A percentile compares a stretch with the other conserved stretches of the same genome.
Evolutionary conservation across 1,140 invertebrate species (phyloP).

Genomic region (Trichogramma pretiosum): DNA sequence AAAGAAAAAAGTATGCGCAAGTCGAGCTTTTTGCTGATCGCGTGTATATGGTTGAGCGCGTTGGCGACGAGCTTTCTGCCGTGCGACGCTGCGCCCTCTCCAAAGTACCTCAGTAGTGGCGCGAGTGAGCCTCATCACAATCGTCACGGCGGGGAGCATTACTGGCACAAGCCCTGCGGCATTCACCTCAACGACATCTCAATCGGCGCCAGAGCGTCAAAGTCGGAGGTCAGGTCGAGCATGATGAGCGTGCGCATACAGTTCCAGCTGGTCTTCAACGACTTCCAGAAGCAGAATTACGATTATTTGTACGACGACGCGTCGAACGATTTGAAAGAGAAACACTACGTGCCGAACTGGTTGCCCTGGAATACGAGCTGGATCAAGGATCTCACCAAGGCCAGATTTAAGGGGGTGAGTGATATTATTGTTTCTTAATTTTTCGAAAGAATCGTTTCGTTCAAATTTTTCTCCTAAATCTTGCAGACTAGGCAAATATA

Average conservation of each 20-base stretch:
- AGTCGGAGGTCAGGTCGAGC: conserved; percentile 24
- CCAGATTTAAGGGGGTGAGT: too few relatives aligned
- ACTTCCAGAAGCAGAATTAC: conserved; percentile 35
- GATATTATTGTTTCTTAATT: too few relatives aligned
- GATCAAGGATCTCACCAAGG: too few relatives aligned
- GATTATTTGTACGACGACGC: conserved; percentile 37
- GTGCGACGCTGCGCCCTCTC: too few relatives aligned
- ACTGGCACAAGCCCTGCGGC: conserved; percentile 37
- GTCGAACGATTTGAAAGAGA: conserved; percentile 32
- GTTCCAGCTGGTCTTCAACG: conserved; percentile 31
- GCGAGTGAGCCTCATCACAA: not conserved
- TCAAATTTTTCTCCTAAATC: too few relatives aligned
- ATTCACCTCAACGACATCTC: conserved; percentile 11
- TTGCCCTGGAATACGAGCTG: conserved; percentile 39
- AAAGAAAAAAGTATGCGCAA: too few relatives aligned
- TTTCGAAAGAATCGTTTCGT: too few relatives aligned
- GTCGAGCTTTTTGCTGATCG: too few relatives aligned
- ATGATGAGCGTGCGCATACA: conserved; percentile 31
- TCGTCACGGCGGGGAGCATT: conserved; percentile 15
- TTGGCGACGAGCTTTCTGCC: too few relatives aligned
- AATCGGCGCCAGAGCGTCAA: conserved; percentile 9
- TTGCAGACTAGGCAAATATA: too few relatives aligned
- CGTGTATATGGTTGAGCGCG: too few relatives aligned
- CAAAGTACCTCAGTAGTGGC: too few relatives aligned
- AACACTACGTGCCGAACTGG: conserved; percentile 45